These are phyloP conservation scores for Hormaphis cornu DNA, from an alignment of 1,140 invertebrate species.

Conservation along the genomic window DNA sequence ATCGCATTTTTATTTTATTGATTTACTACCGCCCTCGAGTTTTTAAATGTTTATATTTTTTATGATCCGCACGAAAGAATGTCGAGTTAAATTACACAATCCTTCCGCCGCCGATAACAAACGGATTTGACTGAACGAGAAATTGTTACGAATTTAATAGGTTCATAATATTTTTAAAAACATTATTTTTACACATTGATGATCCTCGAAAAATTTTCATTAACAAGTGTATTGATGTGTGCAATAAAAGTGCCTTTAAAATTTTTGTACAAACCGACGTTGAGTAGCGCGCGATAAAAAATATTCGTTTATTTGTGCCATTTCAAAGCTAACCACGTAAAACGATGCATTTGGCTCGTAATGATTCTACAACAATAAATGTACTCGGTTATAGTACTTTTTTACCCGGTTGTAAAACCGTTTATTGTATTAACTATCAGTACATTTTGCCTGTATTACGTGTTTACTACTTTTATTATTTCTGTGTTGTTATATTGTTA, in stretches of 20 bases:
- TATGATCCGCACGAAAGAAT: background rate
- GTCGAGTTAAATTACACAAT: background rate
- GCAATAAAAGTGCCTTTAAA: slow-evolving; percentile 20
- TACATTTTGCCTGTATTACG: slow-evolving; percentile 3
- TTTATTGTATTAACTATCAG: background rate
- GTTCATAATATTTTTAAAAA: slow-evolving; percentile 17
- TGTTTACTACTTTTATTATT: slow-evolving; percentile 28
- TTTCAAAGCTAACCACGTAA: background rate
- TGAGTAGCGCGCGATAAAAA: background rate
- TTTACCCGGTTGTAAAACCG: background rate
- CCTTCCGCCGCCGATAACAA: slow-evolving; percentile 16
- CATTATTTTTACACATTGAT: background rate
- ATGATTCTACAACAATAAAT: too few relatives aligned
- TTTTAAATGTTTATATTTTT: slow-evolving; percentile 18
- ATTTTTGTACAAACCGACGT: slow-evolving; percentile 9
- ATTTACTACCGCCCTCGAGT: slow-evolving; percentile 1
- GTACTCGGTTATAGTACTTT: background rate
- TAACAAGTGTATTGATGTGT: slow-evolving; percentile 14
- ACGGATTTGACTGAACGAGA: slow-evolving; percentile 25
- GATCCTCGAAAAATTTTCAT: background rate
- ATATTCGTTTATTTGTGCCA: slow-evolving; percentile 1
- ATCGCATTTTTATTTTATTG: slow-evolving; percentile 14
- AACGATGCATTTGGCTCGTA: too few relatives aligned
- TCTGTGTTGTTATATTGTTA: slow-evolving; percentile 31
- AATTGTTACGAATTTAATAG: slow-evolving; percentile 26